These are phyloP conservation scores for Bradypodion pumilum DNA, from an alignment of 2,797 vertebrate species.

Conservation along the genomic window DNA sequence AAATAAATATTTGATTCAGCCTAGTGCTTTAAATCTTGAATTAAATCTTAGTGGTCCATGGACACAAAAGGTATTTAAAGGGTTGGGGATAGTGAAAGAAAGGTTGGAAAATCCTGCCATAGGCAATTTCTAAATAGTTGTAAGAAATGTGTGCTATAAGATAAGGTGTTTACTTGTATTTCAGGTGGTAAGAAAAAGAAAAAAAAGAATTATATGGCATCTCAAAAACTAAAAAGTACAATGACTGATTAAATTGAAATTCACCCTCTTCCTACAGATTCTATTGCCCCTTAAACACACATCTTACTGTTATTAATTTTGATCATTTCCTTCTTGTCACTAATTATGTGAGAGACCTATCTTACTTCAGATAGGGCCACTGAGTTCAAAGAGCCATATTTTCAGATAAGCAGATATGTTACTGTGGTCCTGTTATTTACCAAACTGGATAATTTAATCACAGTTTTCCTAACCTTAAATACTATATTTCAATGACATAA, in stretches of 20 bases:
- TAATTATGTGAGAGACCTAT: background rate
- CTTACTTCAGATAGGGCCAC: background rate
- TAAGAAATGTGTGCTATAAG: background rate
- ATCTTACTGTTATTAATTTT: constrained; percentile 10
- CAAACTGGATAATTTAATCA: background rate
- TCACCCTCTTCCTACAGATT: background rate
- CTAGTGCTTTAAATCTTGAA: no score
- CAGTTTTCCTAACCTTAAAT: constrained; percentile 1
- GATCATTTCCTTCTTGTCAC: constrained; percentile 16
- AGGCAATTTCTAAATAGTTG: background rate
- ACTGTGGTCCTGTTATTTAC: background rate
- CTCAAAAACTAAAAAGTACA: no score
- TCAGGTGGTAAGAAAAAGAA: no score
- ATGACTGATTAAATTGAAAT: background rate
- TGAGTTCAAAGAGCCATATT: background rate
- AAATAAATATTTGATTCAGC: no score
- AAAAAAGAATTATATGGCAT: no score
- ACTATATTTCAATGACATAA: background rate
- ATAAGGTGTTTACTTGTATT: background rate
- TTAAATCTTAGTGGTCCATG: no score
- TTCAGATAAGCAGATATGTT: background rate
- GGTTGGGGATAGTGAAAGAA: no score
- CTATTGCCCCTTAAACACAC: background rate
- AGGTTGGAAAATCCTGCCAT: no score
- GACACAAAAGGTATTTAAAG: no score